Evolutionary conservation across 1,140 invertebrate genomes (phyloP).

Genomic region (Asbolus verrucosus): DNA sequence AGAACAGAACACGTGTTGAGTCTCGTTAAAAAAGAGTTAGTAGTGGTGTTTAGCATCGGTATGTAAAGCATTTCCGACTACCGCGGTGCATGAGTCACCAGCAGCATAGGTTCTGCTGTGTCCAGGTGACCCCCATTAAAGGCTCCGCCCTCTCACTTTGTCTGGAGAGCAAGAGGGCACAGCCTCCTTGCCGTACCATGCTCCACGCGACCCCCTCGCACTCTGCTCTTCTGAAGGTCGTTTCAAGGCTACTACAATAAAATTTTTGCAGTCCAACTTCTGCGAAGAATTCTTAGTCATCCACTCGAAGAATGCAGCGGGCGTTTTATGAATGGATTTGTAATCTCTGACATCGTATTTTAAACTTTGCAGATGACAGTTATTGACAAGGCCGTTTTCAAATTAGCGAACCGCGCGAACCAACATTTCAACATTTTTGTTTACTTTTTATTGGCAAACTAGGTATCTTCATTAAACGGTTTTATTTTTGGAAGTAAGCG

Average conservation of each 20-base stretch:
- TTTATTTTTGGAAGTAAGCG: too few species aligned
- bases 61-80: conserved; percentile 52
- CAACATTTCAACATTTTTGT: too few species aligned
- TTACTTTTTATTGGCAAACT: too few species aligned
- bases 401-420: too few species aligned
- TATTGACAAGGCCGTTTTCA: too few species aligned
- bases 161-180: conserved; percentile 20
- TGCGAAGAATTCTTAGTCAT: conserved; percentile 40
- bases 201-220: background rate
- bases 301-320: conserved; percentile 21
- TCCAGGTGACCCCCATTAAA: conserved; percentile 28
- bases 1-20: conserved; percentile 28
- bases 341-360: conserved; percentile 16
- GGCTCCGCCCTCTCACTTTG: conserved; percentile 17
- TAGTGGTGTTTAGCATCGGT: conserved; percentile 36
- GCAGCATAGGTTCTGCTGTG: background rate
- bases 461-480: too few species aligned
- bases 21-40: conserved; percentile 23
- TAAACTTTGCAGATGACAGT: background rate
- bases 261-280: conserved; percentile 31
- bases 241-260: conserved; percentile 35
- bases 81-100: conserved; percentile 37
- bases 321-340: conserved; percentile 34
- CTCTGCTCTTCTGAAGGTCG: conserved; percentile 21
- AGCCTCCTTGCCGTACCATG: conserved; percentile 6